Evolutionary conservation across 2,888 invertebrate species (phyloP), one percentile per base, ranked within the genome.

Genomic region (Nematopogon swammerdamellus): DNA sequence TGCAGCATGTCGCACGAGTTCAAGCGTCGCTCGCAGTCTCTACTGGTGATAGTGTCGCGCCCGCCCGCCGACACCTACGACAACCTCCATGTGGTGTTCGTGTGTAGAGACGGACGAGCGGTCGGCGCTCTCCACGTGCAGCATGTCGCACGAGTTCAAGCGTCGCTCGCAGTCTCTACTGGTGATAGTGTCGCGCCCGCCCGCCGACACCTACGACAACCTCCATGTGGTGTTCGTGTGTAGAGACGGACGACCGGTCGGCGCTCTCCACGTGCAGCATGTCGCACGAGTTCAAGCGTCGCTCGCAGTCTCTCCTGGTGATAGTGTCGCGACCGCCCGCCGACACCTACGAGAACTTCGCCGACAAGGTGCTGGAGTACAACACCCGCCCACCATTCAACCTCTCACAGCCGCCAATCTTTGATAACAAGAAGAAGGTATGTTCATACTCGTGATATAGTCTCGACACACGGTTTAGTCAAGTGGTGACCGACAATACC

Each of bases 151-250:
- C n/a, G n/a, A n/a, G n/a, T n/a, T n/a, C 60, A 68, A 82, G 57
- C 88, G 87, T 63, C 81, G n/a, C n/a, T n/a, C n/a, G n/a, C n/a
- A n/a, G n/a, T n/a, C 93, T 2, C 76, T 97, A 19, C 82, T 97
- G 52, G 93, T 97, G 18, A 89, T 97, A 44, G 93, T 92, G 1
- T 89, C 92, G 0, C 92, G 94, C 18, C 92, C 94, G 45, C 95
- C 96, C 1, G 82, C 85, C 55, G 67, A 72, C 55, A 84, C 84
- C 58, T 89, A 89, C 61, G 85, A n/a, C n/a, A n/a, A n/a, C n/a
- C n/a, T n/a, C n/a, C n/a, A n/a, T n/a, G n/a, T n/a, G n/a, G n/a
- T n/a, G n/a, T n/a, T n/a, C n/a, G n/a, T 25, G 25, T 25, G 25
- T 14, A 82, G 82, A 82, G 60, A 82, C 83, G 36, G 82, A 82